Evolutionary conservation across 2,797 vertebrate genomes (phyloP), one percentile per base, ranked within the genome.

Genomic region (Adelosebastes latens): DNA sequence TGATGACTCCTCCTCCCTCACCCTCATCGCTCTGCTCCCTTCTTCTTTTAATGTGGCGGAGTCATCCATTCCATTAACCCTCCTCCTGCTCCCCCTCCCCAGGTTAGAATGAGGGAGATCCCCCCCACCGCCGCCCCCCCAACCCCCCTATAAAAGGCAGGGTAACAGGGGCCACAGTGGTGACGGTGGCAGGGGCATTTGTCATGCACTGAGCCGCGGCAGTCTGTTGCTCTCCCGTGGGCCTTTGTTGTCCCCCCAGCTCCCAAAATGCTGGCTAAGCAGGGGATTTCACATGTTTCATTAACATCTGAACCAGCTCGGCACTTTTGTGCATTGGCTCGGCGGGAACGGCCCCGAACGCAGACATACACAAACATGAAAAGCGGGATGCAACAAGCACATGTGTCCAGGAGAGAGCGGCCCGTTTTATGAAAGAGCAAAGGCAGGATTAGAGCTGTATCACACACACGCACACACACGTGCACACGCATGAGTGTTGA

Each of bases 211-310:
- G 88, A 92, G 92, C 87, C 90, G 72, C 81, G 65, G 93, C 96
- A 95, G 94, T 95, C 96, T 96, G 89, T 94, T 95, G 90, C 95
- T 95, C 89, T 92, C 92, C 93, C 42, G 18, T 89, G 92, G 92
- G 93, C 94, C 94, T 97, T 97, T 97, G 96, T 97, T 97, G 92
- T 87, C 92, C 34, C 53, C 85, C 80, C 80, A 14, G 83, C 70
- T 87, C 81, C 89, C 93, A 92, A 96, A 93, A 94, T 96, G 96
- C 96, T 96, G 95, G 95, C 96, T 96, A 96, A 96, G 96, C 96
- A 96, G 92, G 92, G 93, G 94, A 94, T 96, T 96, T 94, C 87
- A 87, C 93, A 93, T 95, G 94, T 96, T 94, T 94, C 93, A 96
- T 96, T 96, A 96, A 94, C 95, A 95, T 96, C 94, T 95, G 94